A percentile compares a stretch with the other conserved stretches of the same genome.
Conservation (phyloP, 2,113 vertebrate species). For the Campylomormyrus numenius region DNA sequence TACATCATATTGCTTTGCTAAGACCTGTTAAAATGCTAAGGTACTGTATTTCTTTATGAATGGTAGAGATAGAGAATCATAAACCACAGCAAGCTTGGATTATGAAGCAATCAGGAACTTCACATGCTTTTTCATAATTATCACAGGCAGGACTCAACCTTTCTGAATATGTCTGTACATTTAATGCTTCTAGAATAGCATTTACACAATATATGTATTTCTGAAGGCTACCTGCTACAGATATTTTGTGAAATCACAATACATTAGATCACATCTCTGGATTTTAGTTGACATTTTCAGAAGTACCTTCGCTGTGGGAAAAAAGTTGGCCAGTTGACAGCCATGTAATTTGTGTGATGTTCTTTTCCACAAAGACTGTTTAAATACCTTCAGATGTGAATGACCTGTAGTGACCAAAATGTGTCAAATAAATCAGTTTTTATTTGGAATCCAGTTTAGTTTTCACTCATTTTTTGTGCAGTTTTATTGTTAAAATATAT, state of each 20-base stretch:
- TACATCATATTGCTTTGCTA: background rate
- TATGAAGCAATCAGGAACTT: background rate
- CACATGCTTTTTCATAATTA: conserved; percentile 1
- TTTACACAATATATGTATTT: background rate
- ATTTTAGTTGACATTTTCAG: background rate
- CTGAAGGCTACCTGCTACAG: background rate
- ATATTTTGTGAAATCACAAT: background rate
- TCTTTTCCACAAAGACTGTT: background rate
- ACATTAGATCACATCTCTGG: background rate
- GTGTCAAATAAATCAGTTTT: too few species aligned
- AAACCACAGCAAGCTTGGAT: background rate
- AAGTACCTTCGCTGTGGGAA: background rate
- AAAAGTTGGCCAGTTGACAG: background rate
- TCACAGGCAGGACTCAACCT: background rate
- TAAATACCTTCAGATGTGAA: background rate
- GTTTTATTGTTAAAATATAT: background rate
- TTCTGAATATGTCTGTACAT: background rate
- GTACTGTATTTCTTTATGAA: background rate
- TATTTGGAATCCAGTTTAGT: background rate
- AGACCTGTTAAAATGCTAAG: background rate
- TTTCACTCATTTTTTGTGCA: background rate
- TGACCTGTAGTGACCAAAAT: too few species aligned
- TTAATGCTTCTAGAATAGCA: background rate
- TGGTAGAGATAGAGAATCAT: background rate
- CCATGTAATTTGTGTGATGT: background rate